Evolutionary conservation across 1,140 invertebrate species (phyloP), one percentile per base, ranked within the genome.

Genomic region (Philopotamus ludificatus): DNA sequence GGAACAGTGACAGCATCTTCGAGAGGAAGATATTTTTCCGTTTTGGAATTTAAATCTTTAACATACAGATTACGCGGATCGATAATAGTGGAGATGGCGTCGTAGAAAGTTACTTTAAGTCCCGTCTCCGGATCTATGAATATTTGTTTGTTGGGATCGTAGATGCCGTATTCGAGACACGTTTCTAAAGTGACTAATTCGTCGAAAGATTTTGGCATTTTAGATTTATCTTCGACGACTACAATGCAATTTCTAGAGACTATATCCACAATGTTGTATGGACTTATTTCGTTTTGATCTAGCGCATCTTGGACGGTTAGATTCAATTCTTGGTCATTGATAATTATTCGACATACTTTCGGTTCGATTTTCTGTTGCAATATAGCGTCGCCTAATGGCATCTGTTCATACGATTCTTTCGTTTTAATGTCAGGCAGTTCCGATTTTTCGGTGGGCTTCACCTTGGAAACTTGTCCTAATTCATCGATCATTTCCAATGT

Each of bases 81-180:
- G 65, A 94, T 87, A 21, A 93, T 76, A 47, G 87, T 84, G 59
- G 88, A 79, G 41, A 93, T 86, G n/a, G 90, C 81, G 58, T 91
- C 87, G 72, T 88, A 83, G 71, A 97, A 91, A 1, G 89, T 84
- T 44, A 93, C 85, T 70, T 84, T 83, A 51, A 86, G 82, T 45
- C 86, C 86, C 12, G 89, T 89, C 64, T 86, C 82, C 1, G 92
- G 90, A 79, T 96, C 86, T 4, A 89, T 76, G 73, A 96, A 96
- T 71, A 84, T 83, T 63, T 88, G 86, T 65, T 83, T 85, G 69
- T 87, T 83, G 3, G 85, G 73, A 79, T 95, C 87, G 74, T 89
- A 94, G 28, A 89, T 84, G 47, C 89, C 90, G 62, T 86, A 77
- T 71, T 88, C 83, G 1, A 87, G 82, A 23, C 94, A 79, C 71